phyloP scores from a whole-genome alignment of 2,888 invertebrate genomes.

The Drosophila putrida region DNA sequence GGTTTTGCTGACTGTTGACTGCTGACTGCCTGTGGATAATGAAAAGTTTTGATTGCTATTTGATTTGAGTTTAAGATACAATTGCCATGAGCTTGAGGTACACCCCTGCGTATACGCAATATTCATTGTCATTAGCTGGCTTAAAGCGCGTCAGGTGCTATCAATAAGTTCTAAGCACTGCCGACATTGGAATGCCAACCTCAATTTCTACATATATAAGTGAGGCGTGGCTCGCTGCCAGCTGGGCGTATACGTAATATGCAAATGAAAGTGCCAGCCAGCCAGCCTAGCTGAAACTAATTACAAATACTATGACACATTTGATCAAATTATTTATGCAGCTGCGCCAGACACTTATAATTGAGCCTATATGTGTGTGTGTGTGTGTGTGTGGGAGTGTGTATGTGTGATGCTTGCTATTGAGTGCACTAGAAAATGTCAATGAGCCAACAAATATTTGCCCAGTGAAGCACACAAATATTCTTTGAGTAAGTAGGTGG shows the following conservation, averaged over 20 bases:
- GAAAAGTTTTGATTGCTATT: conserved; percentile 81
- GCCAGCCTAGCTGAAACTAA: conserved; percentile 68
- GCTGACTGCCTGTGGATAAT: conserved; percentile 62
- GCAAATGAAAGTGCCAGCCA: conserved; percentile 60
- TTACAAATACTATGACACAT: conserved; percentile 61
- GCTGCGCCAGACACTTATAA: conserved; percentile 18
- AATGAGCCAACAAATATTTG: conserved; percentile 72
- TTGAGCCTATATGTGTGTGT: neutral
- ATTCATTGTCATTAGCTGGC: conserved; percentile 40
- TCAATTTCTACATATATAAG: conserved; percentile 26
- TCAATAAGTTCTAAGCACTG: conserved; percentile 58
- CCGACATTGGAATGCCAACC: conserved; percentile 38
- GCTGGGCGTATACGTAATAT: conserved; percentile 65
- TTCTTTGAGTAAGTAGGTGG: conserved; percentile 4
- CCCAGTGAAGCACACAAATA: conserved; percentile 43
- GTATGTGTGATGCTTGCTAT: conserved; percentile 48
- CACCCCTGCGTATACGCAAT: conserved; percentile 67
- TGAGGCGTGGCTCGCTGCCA: conserved; percentile 27
- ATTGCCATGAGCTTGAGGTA: conserved; percentile 27
- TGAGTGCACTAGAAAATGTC: conserved; percentile 74
- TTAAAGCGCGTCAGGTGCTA: conserved; percentile 40
- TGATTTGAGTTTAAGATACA: conserved; percentile 69
- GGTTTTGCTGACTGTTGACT: conserved; percentile 12
- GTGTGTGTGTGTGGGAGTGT: conserved; percentile 15
- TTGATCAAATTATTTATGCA: conserved; percentile 77